phyloP scores from a whole-genome alignment of 2,797 vertebrate genomes.

The Linurgus olivaceus region DNA sequence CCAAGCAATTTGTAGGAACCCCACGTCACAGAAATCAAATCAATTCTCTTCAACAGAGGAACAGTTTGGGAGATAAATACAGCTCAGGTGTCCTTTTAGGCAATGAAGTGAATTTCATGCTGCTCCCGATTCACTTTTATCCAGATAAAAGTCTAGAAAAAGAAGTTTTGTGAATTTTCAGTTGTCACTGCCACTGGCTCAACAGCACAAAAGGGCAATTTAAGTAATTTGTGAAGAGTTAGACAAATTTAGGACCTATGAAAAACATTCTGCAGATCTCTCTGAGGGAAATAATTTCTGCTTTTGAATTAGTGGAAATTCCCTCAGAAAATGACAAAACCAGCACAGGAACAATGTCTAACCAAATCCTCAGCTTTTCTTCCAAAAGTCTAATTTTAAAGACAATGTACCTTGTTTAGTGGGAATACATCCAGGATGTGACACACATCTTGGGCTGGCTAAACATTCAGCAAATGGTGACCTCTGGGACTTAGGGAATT shows the following conservation, averaged over 20 bases:
- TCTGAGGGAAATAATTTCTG: neutral
- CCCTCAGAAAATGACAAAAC: neutral
- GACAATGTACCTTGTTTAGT: fast-evolving
- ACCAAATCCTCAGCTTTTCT: neutral
- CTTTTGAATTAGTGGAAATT: neutral
- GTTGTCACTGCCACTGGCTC: neutral
- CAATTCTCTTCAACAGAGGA: neutral
- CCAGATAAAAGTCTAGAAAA: neutral
- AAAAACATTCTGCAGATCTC: neutral
- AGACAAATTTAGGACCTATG: neutral
- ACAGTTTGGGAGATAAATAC: neutral
- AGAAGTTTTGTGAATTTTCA: neutral
- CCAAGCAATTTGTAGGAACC: neutral
- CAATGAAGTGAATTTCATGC: neutral
- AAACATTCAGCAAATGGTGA: neutral
- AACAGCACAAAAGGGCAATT: neutral
- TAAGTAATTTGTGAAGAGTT: neutral
- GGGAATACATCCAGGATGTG: neutral
- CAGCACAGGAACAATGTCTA: neutral
- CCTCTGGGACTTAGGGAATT: neutral
- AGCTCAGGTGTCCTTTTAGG: neutral
- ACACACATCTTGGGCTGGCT: neutral
- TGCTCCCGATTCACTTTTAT: neutral
- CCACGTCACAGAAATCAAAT: neutral
- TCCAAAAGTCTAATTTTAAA: neutral